Evolutionary conservation across 2,888 invertebrate genomes (phyloP).

Genomic region (Trichogramma evanescens): DNA sequence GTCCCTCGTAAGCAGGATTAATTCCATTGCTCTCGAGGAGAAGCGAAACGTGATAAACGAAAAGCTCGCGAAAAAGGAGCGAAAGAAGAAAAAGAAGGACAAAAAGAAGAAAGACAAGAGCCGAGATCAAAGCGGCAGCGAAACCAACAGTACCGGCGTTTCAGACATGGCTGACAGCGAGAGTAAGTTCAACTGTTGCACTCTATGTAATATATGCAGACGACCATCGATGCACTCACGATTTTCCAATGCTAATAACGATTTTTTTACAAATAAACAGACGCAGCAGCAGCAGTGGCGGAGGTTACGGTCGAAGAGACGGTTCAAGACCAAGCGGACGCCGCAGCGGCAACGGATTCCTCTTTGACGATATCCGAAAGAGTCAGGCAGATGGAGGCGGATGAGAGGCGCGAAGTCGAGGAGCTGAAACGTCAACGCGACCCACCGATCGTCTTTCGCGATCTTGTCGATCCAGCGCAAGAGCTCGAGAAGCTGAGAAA

Average conservation of each 20-base stretch:
- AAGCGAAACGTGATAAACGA: slow-evolving; percentile 64
- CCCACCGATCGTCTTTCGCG: slow-evolving; percentile 73
- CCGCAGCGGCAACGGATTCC: slow-evolving; percentile 21
- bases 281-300: slow-evolving; percentile 27
- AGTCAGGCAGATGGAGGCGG: slow-evolving; percentile 55
- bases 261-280: neutral
- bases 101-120: slow-evolving; percentile 51
- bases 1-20: slow-evolving; percentile 45
- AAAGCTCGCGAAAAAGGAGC: slow-evolving; percentile 66
- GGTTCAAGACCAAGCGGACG: slow-evolving; percentile 1
- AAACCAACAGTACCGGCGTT: slow-evolving; percentile 34
- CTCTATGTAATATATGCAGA: too few relatives aligned
- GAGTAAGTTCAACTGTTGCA: slow-evolving; percentile 24
- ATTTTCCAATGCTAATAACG: neutral
- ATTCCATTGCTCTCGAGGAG: slow-evolving; percentile 62
- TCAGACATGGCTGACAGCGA: slow-evolving; percentile 42
- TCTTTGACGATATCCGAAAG: slow-evolving; percentile 51
- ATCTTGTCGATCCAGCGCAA: slow-evolving; percentile 61
- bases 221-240: neutral
- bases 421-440: slow-evolving; percentile 65
- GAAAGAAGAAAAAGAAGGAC: slow-evolving; percentile 67
- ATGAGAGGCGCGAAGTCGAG: slow-evolving; percentile 61
- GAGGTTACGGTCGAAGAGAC: slow-evolving; percentile 29
- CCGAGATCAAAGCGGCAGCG: slow-evolving; percentile 36
- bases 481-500: slow-evolving; percentile 69